A percentile compares a stretch with the other conserved stretches of the same genome.
Conservation (phyloP, 2,113 vertebrate species). For the Nanorana parkeri region DNA sequence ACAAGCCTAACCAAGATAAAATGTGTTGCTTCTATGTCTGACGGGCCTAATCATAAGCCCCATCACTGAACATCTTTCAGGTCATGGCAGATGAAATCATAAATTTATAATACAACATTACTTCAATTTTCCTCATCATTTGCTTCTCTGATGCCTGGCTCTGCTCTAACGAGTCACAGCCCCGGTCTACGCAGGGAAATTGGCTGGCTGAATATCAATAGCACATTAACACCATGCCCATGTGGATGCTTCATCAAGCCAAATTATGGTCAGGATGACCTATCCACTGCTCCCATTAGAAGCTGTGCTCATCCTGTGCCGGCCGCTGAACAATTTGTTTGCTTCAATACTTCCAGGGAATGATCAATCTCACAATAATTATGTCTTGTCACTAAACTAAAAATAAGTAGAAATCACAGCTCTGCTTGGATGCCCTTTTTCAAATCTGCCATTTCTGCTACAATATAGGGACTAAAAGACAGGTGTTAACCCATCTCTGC, state of each 20-base stretch:
- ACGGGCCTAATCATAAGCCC: constrained; percentile 64
- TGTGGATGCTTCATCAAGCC: constrained; percentile 74
- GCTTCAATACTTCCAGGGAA: constrained; percentile 75
- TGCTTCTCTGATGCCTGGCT: constrained; percentile 88
- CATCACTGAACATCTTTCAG: constrained; percentile 77
- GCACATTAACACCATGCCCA: constrained; percentile 72
- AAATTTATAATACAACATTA: constrained; percentile 99
- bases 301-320: constrained; percentile 68
- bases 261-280: constrained; percentile 74
- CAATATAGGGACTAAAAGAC: constrained; percentile 17
- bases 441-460: constrained; percentile 4
- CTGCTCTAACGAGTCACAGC: constrained; percentile 82
- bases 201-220: constrained; percentile 83
- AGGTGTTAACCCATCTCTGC: constrained; percentile 32
- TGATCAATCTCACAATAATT: constrained; percentile 77
- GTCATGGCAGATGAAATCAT: constrained; percentile 89
- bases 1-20: constrained; percentile 55
- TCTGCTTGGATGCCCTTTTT: constrained; percentile 62
- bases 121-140: constrained; percentile 99
- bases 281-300: constrained; percentile 75
- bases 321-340: constrained; percentile 76
- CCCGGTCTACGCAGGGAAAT: constrained; percentile 65
- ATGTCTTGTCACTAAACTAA: constrained; percentile 74
- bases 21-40: constrained; percentile 56
- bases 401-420: constrained; percentile 61